A percentile compares a stretch with the other conserved stretches of the same genome.
Conservation (phyloP, 2,113 vertebrate species). For the Macroglossus sobrinus region DNA sequence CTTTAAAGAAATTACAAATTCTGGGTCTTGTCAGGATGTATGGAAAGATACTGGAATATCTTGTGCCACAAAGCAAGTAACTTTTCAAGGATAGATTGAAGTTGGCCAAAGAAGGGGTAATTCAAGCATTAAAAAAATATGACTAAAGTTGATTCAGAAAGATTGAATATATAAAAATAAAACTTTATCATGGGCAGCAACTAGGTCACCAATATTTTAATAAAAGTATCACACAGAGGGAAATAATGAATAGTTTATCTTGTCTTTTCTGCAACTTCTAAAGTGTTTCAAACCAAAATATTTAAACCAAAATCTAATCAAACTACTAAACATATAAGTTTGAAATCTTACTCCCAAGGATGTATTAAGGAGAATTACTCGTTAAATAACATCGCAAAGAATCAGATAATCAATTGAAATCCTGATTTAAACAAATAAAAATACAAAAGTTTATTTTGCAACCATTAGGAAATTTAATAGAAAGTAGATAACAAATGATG, state of each 20-base stretch:
- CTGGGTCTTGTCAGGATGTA: not conserved
- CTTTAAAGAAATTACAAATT: not conserved
- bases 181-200: not conserved
- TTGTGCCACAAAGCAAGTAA: not conserved
- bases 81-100: not conserved
- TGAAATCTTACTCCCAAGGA: not conserved
- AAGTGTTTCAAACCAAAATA: not conserved
- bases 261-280: not conserved
- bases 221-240: not conserved
- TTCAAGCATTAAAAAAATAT: not conserved
- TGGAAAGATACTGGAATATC: not conserved
- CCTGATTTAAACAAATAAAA: not conserved
- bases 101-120: not conserved
- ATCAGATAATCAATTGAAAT: not conserved
- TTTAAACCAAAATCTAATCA: not conserved
- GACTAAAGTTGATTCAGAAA: not conserved
- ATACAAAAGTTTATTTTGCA: not conserved
- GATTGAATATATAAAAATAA: not conserved
- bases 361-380: not conserved
- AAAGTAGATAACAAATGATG: not conserved
- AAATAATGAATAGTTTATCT: constrained; percentile 45
- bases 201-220: not conserved
- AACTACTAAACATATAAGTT: not conserved
- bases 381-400: not conserved
- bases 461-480: not conserved